These are phyloP conservation scores for Nerophis ophidion DNA, from an alignment of 2,113 vertebrate species.

Conservation along the genomic window DNA sequence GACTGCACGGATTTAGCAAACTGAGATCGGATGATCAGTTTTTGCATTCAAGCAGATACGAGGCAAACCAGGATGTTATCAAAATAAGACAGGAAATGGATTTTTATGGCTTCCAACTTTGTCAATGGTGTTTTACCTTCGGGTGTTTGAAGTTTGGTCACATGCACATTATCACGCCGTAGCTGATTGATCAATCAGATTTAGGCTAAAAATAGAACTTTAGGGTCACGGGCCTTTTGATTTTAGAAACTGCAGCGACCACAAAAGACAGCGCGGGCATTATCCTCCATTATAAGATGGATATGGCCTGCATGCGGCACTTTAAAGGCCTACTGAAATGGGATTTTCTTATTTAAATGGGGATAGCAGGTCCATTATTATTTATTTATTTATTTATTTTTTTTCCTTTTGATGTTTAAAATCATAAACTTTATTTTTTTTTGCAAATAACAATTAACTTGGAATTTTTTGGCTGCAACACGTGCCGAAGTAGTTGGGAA, in stretches of 20 bases:
- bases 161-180: no score
- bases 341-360: no score
- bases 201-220: constrained; percentile 42
- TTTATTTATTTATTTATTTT: no score
- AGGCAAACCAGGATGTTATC: constrained; percentile 9
- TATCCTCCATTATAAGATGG: constrained; percentile 51
- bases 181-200: constrained; percentile 13
- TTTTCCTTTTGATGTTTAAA: no score
- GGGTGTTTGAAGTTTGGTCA: neutral
- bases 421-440: no score
- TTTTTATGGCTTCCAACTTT: neutral
- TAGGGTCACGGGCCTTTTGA: constrained; percentile 41
- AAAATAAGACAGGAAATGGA: constrained; percentile 1
- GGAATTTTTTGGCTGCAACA: no score
- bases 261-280: constrained; percentile 60
- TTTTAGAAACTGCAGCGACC: constrained; percentile 46
- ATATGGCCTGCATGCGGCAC: constrained; percentile 51
- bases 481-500: no score
- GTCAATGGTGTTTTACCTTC: no score
- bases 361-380: no score
- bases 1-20: constrained; percentile 45
- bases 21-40: constrained; percentile 21
- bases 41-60: constrained; percentile 29
- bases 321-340: no score
- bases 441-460: no score